Evolutionary conservation across 2,888 invertebrate genomes (phyloP).

Genomic region (Mesorhabditis sp.): DNA sequence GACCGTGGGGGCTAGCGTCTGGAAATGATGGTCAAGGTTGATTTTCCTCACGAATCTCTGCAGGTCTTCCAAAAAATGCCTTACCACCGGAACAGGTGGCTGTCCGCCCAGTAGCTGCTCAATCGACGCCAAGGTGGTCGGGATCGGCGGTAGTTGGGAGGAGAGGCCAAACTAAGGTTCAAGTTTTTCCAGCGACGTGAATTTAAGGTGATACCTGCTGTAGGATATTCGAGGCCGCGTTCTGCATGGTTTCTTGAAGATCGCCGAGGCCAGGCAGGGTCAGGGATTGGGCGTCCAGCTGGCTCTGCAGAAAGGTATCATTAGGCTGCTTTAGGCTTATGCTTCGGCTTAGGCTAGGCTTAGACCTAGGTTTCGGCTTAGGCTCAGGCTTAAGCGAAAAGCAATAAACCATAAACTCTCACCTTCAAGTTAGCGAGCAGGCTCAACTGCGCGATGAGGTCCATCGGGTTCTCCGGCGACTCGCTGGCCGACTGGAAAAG

Average conservation of each 20-base stretch:
- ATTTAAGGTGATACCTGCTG: neutral
- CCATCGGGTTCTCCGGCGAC: slow-evolving; percentile 5
- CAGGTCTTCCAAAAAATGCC: too few relatives aligned
- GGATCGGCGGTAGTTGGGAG: neutral
- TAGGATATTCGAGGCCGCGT: neutral
- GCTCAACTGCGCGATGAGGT: neutral
- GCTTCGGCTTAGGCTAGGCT: too few relatives aligned
- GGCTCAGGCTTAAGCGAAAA: neutral
- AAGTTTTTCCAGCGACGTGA: neutral
- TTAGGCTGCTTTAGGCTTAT: too few relatives aligned
- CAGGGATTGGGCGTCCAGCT: neutral
- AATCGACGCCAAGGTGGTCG: neutral
- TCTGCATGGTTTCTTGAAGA: slow-evolving; percentile 1
- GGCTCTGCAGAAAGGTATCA: neutral
- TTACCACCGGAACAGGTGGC: neutral
- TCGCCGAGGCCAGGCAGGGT: slow-evolving; percentile 1
- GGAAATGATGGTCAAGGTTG: neutral
- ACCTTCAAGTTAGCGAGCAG: slow-evolving; percentile 1
- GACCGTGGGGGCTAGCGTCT: too few relatives aligned
- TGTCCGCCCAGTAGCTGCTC: neutral
- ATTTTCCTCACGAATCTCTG: neutral
- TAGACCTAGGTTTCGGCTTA: too few relatives aligned
- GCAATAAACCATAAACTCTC: neutral
- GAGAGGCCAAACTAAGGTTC: neutral
- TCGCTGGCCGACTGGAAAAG: neutral